A percentile compares a stretch with the other conserved stretches of the same genome.
These are phyloP conservation scores for Tachysurus fulvidraco DNA, from an alignment of 2,113 vertebrate genomes.

Conservation along the genomic window DNA sequence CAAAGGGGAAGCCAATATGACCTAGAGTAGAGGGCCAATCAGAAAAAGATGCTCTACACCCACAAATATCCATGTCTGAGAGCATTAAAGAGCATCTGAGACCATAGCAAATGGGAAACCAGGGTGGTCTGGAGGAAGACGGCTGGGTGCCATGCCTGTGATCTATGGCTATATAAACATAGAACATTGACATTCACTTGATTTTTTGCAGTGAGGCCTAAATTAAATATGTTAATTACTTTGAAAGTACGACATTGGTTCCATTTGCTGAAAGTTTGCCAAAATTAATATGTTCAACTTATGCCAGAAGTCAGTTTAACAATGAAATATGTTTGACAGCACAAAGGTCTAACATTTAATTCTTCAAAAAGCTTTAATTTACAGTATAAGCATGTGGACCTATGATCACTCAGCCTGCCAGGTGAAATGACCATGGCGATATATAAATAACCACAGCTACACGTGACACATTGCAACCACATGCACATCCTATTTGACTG, in stretches of 20 bases:
- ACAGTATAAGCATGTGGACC: constrained; percentile 11
- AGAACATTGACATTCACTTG: constrained; percentile 35
- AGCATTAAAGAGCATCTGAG: constrained; percentile 40
- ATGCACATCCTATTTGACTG: constrained; percentile 36
- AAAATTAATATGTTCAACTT: not conserved
- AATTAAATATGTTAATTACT: constrained; percentile 38
- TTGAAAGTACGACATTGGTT: constrained; percentile 25
- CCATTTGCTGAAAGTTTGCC: not conserved
- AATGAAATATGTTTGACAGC: not conserved
- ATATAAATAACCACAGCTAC: constrained; percentile 41
- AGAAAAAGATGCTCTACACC: constrained; percentile 45
- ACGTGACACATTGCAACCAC: constrained; percentile 28
- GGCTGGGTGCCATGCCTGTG: constrained; percentile 32
- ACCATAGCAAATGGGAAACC: constrained; percentile 23
- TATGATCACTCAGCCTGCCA: constrained; percentile 49
- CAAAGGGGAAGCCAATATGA: constrained; percentile 46
- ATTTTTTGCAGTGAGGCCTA: constrained; percentile 25
- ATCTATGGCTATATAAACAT: constrained; percentile 32
- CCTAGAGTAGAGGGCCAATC: constrained; percentile 37
- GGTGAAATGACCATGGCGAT: constrained; percentile 51
- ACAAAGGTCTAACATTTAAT: not conserved
- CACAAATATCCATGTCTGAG: constrained; percentile 48
- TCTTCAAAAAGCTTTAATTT: not conserved
- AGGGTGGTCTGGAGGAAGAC: constrained; percentile 19
- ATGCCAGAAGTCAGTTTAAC: not conserved